Evolutionary conservation across 2,113 vertebrate species (phyloP).

Genomic region (Astur gentilis): DNA sequence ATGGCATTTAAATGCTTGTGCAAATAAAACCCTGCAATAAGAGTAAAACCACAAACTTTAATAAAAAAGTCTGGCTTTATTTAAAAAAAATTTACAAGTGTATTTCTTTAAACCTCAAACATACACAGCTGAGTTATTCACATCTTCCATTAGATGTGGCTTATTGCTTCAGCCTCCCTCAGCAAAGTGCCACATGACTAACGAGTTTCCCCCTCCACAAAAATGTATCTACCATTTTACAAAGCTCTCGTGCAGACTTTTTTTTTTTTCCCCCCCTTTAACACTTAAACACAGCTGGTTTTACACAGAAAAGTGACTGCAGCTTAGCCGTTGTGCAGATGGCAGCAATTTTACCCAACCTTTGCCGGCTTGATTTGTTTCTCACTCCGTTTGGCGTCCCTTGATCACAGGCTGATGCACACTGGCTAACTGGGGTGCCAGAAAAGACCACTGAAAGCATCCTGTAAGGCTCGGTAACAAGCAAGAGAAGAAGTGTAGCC

Average conservation of each 20-base stretch:
- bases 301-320: not conserved
- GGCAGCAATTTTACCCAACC: constrained; percentile 52
- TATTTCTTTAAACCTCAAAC: constrained; percentile 69
- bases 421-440: constrained; percentile 72
- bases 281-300: constrained; percentile 38
- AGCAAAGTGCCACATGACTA: constrained; percentile 63
- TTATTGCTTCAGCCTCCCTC: constrained; percentile 67
- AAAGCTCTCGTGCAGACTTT: constrained; percentile 2
- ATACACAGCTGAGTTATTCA: constrained; percentile 69
- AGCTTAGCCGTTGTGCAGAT: not conserved
- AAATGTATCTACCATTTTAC: constrained; percentile 30
- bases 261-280: not conserved
- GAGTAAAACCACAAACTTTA: constrained; percentile 72
- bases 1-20: constrained; percentile 74
- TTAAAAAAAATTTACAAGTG: constrained; percentile 73
- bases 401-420: not conserved
- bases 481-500: constrained; percentile 91
- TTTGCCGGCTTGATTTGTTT: not conserved
- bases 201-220: constrained; percentile 56
- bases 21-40: constrained; percentile 72
- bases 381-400: not conserved
- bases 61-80: constrained; percentile 75
- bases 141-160: constrained; percentile 70
- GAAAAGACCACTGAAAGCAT: constrained; percentile 94
- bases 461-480: constrained; percentile 92